Percentiles rank a stretch among this genome's conserved stretches.
phyloP scores from a whole-genome alignment of 1,140 invertebrate genomes.

The Pissodes strobi region DNA sequence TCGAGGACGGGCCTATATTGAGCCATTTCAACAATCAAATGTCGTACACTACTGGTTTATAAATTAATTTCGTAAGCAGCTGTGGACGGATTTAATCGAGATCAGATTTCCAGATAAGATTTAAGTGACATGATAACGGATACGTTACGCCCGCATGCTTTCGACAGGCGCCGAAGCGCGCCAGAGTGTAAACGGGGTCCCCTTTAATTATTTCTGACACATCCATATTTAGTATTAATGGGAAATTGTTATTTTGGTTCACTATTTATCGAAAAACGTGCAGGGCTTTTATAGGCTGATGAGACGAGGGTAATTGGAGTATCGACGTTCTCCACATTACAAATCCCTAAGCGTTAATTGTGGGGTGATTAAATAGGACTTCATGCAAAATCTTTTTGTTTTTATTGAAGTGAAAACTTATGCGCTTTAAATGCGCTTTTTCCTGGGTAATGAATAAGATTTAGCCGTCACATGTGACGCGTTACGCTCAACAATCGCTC shows the following conservation, averaged over 20 bases:
- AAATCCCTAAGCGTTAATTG: too few relatives aligned
- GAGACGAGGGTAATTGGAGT: too few relatives aligned
- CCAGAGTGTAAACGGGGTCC: conserved; percentile 6
- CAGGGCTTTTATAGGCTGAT: too few relatives aligned
- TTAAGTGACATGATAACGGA: conserved; percentile 30
- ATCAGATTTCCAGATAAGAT: conserved; percentile 26
- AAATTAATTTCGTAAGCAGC: conserved; percentile 29
- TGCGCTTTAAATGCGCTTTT: too few relatives aligned
- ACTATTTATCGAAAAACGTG: conserved; percentile 5
- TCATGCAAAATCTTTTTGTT: too few relatives aligned
- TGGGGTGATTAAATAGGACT: too few relatives aligned
- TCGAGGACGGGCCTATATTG: background rate
- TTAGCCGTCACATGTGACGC: too few relatives aligned
- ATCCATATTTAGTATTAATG: conserved; percentile 16
- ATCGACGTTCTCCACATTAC: too few relatives aligned
- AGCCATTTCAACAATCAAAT: conserved; percentile 9
- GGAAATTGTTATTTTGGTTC: conserved; percentile 4
- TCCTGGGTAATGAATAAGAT: too few relatives aligned
- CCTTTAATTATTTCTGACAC: conserved; percentile 27
- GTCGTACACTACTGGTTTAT: conserved; percentile 21
- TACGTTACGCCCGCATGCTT: conserved; percentile 29
- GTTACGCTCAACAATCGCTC: too few relatives aligned
- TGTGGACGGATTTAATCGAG: conserved; percentile 28
- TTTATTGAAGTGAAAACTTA: too few relatives aligned
- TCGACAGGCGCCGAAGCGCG: conserved; percentile 18